Percentiles rank a stretch among this genome's conserved stretches.
Evolutionary conservation across 2,888 invertebrate genomes (phyloP).

Genomic region (Tipula lateralis): DNA sequence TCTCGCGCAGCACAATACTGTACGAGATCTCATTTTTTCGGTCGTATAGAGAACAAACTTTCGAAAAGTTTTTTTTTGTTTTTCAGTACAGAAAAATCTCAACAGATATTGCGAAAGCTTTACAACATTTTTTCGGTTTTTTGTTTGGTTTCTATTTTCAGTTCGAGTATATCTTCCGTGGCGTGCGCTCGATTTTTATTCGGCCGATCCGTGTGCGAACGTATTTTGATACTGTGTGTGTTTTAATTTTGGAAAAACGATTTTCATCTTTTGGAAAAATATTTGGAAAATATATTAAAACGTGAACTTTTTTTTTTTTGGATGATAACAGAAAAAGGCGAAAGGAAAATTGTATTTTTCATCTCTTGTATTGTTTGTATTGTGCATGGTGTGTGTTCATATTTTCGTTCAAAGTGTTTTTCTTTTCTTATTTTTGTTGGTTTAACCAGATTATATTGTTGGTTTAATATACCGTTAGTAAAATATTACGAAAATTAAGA

Average conservation of each 20-base stretch:
- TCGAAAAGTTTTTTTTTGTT: neutral
- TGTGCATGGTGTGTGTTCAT: neutral
- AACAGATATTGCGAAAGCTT: neutral
- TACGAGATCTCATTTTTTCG: neutral
- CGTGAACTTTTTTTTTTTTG: neutral
- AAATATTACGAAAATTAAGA: neutral
- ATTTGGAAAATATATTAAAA: neutral
- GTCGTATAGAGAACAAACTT: neutral
- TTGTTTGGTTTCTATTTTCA: conserved; percentile 6
- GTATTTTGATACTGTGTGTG: neutral
- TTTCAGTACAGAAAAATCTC: neutral
- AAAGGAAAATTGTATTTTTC: neutral
- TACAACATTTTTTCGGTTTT: conserved; percentile 4
- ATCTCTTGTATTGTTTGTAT: neutral
- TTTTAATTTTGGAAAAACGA: neutral
- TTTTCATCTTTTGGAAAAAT: too few relatives aligned
- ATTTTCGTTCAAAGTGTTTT: neutral
- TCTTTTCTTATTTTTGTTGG: neutral
- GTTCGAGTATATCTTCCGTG: neutral
- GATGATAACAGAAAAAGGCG: neutral
- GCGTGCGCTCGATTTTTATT: neutral
- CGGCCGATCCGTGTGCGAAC: neutral
- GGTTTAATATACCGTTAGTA: neutral
- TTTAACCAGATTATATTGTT: neutral
- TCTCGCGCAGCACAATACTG: neutral